Base-by-base conservation (phyloP, 2,888 invertebrate species). In the Alcis repandata region DNA sequence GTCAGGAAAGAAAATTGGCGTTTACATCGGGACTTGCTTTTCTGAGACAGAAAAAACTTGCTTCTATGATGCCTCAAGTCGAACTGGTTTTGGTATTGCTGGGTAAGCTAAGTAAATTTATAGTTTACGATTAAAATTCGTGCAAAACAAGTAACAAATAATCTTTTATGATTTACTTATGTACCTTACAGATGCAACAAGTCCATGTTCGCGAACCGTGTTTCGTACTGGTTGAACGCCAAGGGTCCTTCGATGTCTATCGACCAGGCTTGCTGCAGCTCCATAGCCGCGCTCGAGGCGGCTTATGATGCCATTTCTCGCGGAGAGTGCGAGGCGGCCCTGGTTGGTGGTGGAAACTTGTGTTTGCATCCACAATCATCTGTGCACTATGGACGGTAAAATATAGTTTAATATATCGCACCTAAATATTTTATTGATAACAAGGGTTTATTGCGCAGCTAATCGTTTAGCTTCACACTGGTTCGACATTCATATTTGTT, bases 11-110 rank as follows among this genome's bases (percentile, higher is more conserved):
- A 93, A 91, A 69, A 94, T 95, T 4, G 94, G 79, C 2, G 83
- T 83, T 4, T 84, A 72, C 65, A 72, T 82, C 1, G 82, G 78
- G 7, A 58, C 92, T 57, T 94, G 94, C 71, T 92, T 91, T 49
- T 94, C 94, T 3, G 95, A 95, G 78, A 89, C 94, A 6, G 94
- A 94, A 69, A 94, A 94, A 61, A 91, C 90, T 6, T 89, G 92
- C 79, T 74, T 77, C 10, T 78, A 77, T 48, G 57, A 15, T 2
- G 20, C 41, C 0, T 20, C 1, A 6, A 40, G 46, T 13, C 68
- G 32, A 60, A 51, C 38, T 22, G 77, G 76, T 11, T 66, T 75
- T 19, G 73, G 71, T 41, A 68, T 77, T 17, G 53, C 70, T 0
- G 77, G 77, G 77, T 77, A 59, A 64, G 70, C 13, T 38, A n/a